These are phyloP conservation scores for Hedychridium roseum DNA, from an alignment of 2,888 invertebrate species.

Conservation along the genomic window DNA sequence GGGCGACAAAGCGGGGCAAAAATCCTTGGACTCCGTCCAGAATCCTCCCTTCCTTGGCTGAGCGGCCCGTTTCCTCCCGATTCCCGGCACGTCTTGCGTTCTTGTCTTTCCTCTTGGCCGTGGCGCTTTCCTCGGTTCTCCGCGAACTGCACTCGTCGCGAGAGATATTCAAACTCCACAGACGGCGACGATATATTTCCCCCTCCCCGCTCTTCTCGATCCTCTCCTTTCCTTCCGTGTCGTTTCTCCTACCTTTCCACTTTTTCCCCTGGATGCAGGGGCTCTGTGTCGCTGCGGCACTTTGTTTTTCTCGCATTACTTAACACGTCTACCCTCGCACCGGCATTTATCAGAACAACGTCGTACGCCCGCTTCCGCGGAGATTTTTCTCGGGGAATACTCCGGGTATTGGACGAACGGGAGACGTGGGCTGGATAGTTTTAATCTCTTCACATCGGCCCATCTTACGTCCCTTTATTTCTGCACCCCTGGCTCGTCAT, in stretches of 20 bases:
- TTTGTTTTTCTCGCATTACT: no score
- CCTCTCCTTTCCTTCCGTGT: slow-evolving; percentile 2
- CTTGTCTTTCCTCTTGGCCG: no score
- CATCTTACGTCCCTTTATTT: background rate
- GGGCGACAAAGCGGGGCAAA: slow-evolving; percentile 51
- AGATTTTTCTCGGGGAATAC: no score
- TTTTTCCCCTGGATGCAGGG: no score
- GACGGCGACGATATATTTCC: background rate
- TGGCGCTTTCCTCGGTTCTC: no score
- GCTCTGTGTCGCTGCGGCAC: no score
- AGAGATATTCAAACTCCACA: background rate
- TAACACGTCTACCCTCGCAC: no score
- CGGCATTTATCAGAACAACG: no score
- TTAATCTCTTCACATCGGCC: background rate
- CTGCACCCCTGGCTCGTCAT: slow-evolving; percentile 9
- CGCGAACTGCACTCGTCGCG: background rate
- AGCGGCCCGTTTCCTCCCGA: slow-evolving; percentile 11
- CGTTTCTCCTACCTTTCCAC: slow-evolving; percentile 6
- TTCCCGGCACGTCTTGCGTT: background rate
- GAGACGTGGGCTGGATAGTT: no score
- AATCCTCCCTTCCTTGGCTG: no score
- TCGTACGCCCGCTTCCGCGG: no score
- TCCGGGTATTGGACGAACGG: no score
- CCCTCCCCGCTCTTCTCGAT: slow-evolving; percentile 10
- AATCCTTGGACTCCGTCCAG: slow-evolving; percentile 48